phyloP scores from a whole-genome alignment of 2,888 invertebrate genomes.

The Dryobotodes eremita region DNA sequence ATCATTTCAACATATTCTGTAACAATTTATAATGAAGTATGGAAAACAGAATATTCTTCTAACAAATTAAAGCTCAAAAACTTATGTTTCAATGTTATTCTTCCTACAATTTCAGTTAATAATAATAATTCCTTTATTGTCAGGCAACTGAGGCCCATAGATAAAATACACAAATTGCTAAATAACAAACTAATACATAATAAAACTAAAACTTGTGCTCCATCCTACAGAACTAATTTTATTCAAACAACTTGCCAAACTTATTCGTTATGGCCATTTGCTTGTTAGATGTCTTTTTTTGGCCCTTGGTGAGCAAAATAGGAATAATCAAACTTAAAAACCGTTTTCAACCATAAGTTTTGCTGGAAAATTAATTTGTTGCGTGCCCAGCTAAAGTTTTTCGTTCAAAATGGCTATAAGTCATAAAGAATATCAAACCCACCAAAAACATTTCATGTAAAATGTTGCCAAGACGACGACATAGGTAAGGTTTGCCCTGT shows the following conservation, averaged over 20 bases:
- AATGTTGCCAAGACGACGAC: too few relatives aligned
- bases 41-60: background rate
- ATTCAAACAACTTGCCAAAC: constrained; percentile 14
- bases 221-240: constrained; percentile 8
- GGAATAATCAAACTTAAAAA: background rate
- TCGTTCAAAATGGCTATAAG: background rate
- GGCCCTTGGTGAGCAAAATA: background rate
- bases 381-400: background rate
- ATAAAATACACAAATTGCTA: too few relatives aligned
- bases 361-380: background rate
- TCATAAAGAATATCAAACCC: background rate
- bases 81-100: constrained; percentile 1
- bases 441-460: too few relatives aligned
- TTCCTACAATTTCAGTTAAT: background rate
- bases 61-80: background rate
- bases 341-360: background rate
- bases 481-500: too few relatives aligned
- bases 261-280: constrained; percentile 11
- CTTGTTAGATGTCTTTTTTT: background rate
- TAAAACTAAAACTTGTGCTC: background rate
- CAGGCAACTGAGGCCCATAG: too few relatives aligned
- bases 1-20: background rate
- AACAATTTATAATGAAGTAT: background rate
- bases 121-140: too few relatives aligned
- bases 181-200: too few relatives aligned